Percentiles rank a stretch among this genome's conserved stretches.
Evolutionary conservation across 2,797 vertebrate genomes (phyloP).

Genomic region (Sparidentex hasta): DNA sequence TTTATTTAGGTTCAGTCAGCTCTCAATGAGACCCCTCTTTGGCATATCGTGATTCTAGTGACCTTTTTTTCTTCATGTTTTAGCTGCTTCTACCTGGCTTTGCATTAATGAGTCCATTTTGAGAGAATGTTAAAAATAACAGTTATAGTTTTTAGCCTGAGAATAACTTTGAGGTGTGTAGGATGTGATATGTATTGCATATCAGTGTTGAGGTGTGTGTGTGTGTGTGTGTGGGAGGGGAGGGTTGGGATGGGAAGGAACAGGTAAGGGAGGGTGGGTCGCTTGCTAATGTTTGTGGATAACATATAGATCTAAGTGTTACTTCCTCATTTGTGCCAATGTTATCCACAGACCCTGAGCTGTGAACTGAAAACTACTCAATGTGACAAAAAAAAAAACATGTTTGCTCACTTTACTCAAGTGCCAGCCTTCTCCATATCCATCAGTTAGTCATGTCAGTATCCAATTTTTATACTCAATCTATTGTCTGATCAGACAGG

Average conservation of each 20-base stretch:
- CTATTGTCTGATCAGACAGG: constrained; percentile 46
- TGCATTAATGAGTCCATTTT: constrained; percentile 52
- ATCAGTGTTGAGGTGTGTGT: constrained; percentile 66
- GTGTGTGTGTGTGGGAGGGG: constrained; percentile 18
- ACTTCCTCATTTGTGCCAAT: constrained; percentile 78
- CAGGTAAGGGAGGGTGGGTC: background rate
- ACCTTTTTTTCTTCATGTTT: constrained; percentile 40
- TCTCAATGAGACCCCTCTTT: constrained; percentile 49
- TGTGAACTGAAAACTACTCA: constrained; percentile 75
- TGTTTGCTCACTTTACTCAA: constrained; percentile 61
- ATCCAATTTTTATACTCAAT: constrained; percentile 34
- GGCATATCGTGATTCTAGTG: constrained; percentile 58
- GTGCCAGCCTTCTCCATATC: constrained; percentile 66
- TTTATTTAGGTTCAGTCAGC: constrained; percentile 65
- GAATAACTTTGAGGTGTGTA: constrained; percentile 58
- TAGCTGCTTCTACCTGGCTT: constrained; percentile 64
- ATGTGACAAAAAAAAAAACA: constrained; percentile 48
- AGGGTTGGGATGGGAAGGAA: rapidly evolving
- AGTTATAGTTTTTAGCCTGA: constrained; percentile 64
- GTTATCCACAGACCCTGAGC: constrained; percentile 78
- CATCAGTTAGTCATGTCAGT: constrained; percentile 27
- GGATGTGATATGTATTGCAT: constrained; percentile 70
- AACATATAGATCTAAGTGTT: constrained; percentile 70
- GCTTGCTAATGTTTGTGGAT: constrained; percentile 63
- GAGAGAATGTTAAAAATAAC: constrained; percentile 53